Base-by-base conservation (phyloP, 2,888 invertebrate species). In the Oscheius myriophilus region DNA sequence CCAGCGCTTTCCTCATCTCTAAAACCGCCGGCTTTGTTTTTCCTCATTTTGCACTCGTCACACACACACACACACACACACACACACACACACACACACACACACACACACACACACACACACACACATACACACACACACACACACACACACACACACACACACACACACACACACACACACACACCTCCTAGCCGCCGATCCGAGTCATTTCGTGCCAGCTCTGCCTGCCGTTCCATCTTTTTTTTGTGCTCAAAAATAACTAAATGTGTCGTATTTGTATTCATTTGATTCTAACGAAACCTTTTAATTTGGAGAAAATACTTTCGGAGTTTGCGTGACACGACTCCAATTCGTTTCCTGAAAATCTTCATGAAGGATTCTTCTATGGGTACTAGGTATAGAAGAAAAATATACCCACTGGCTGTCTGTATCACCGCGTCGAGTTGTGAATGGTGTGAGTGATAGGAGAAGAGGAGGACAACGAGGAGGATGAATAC, bases 251-350 rank as follows among this genome's bases (percentile, higher is more conserved):
- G 63, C 25, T 63, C 54, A 41, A 43, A 53, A 21, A 63, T 54
- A 1, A 63, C 63, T 63, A 41, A 58, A 58, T n/a, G 12, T 14
- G 39, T 41, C 41, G 2, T n/a, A 26, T n/a, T 23, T 46, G n/a
- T 25, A 21, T 39, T 18, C 18, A 39, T 9, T 21, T 23, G 9
- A 1, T 49, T 49, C 7, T 18, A 25, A 43, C 7, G 33, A 33
- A n/a, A 64, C 63, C 63, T 21, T 65, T 46, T 1, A 65, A 26
- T 45, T 65, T 65, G 14, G 65, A 26, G 39, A 65, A 49, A 23
- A 65, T 65, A 16, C 65, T 65, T 25, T 65, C 65, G 9, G 65
- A 65, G 26, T 65, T 55, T n/a, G 46, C 43, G 7, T 49, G 54
- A 33, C 65, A 65, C n/a, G 14, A 21, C 25, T 45, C 49, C 7